Conservation (phyloP, 2,888 invertebrate species). For the Lochmaea capreae region DNA sequence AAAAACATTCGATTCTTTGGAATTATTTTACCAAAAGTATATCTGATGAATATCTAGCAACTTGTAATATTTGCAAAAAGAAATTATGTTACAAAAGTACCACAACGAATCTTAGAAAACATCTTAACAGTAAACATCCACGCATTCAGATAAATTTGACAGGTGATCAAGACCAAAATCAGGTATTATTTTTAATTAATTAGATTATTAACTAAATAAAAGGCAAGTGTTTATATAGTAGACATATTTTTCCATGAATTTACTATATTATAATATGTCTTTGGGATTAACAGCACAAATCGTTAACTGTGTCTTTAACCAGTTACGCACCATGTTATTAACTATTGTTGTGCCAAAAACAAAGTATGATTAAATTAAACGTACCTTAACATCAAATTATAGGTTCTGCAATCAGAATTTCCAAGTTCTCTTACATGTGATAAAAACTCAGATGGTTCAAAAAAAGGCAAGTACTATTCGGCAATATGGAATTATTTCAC, state of each 20-base stretch:
- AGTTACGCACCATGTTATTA: no score
- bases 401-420: not conserved
- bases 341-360: no score
- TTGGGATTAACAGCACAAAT: no score
- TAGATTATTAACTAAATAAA: no score
- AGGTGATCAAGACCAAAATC: not conserved
- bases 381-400: not conserved
- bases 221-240: no score
- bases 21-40: conserved; percentile 3
- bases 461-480: not conserved
- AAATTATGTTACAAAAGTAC: not conserved
- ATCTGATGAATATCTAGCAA: not conserved
- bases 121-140: conserved; percentile 1
- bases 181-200: not conserved
- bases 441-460: not conserved
- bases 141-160: not conserved
- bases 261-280: no score
- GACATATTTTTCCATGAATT: no score
- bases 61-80: conserved; percentile 9
- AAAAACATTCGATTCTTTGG: not conserved
- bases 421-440: not conserved
- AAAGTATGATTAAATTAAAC: no score
- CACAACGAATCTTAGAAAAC: conserved; percentile 3
- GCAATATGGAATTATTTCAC: not conserved
- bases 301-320: no score